Percentiles rank a stretch among this genome's conserved stretches.
Evolutionary conservation across 1,140 invertebrate species (phyloP).

Genomic region (Bombus sylvicola): DNA sequence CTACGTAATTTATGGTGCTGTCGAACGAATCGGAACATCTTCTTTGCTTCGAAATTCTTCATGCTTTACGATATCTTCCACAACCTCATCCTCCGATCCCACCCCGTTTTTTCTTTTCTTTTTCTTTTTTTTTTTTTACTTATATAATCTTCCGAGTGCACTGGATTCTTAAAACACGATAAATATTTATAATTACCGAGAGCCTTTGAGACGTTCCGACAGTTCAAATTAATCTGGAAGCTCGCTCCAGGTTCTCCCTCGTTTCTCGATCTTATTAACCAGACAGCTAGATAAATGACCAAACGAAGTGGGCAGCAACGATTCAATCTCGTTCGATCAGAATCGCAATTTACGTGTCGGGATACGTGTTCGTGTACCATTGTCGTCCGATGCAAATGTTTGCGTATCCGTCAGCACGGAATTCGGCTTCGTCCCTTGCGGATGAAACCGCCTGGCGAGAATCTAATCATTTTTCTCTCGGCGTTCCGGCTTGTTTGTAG

Average conservation of each 20-base stretch:
- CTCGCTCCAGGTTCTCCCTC: not conserved
- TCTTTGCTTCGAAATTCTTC: not conserved
- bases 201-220: not conserved
- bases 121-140: not conserved
- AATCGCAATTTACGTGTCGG: conserved; percentile 6
- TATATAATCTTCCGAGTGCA: not conserved
- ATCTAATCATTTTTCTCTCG: conserved; percentile 18
- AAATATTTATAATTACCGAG: not conserved
- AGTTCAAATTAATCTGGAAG: not conserved
- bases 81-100: not conserved
- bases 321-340: not conserved
- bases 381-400: not conserved
- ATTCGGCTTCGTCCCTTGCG: not conserved
- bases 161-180: not conserved
- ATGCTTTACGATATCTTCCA: not conserved
- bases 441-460: not conserved
- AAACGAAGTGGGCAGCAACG: not conserved
- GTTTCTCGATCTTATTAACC: not conserved
- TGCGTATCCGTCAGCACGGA: not conserved
- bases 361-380: not conserved
- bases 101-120: no score
- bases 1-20: not conserved
- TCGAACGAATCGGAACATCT: not conserved
- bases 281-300: not conserved
- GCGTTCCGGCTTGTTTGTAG: conserved; percentile 11